These are phyloP conservation scores for Astyanax mexicanus DNA, from an alignment of 2,797 vertebrate genomes.

Conservation along the genomic window DNA sequence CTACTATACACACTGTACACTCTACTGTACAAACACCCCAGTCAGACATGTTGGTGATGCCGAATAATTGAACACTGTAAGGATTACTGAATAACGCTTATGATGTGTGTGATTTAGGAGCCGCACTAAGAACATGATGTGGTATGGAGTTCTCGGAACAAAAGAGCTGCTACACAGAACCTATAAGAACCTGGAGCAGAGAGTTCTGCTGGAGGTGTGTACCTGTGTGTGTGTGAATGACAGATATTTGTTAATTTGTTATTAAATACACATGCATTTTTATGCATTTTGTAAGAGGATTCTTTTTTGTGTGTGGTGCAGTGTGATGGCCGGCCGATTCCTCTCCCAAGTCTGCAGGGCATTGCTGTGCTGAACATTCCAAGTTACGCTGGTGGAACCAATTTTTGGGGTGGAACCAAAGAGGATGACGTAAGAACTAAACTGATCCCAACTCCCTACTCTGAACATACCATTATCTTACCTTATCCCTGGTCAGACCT, in stretches of 20 bases:
- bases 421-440: slow-evolving; percentile 94
- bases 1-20: background rate
- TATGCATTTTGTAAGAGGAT: slow-evolving; percentile 21
- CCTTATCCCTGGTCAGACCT: too few species aligned
- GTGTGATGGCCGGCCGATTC: slow-evolving; percentile 94
- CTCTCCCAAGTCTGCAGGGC: slow-evolving; percentile 94
- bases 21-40: background rate
- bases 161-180: slow-evolving; percentile 95
- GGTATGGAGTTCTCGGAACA: slow-evolving; percentile 95
- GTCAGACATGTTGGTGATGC: background rate
- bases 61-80: background rate
- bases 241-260: slow-evolving; percentile 65
- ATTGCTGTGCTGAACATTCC: slow-evolving; percentile 97
- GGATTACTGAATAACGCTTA: background rate
- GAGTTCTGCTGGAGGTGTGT: slow-evolving; percentile 92
- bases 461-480: too few species aligned
- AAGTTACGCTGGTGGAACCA: slow-evolving; percentile 96
- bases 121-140: slow-evolving; percentile 99
- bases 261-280: slow-evolving; percentile 82
- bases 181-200: slow-evolving; percentile 95
- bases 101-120: slow-evolving; percentile 75
- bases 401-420: slow-evolving; percentile 98
- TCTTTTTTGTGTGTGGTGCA: slow-evolving; percentile 61
- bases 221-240: slow-evolving; percentile 77
- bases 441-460: too few species aligned